These are phyloP conservation scores for Oryzias dopingdopingensis DNA, from an alignment of 2,797 vertebrate genomes.

Conservation along the genomic window DNA sequence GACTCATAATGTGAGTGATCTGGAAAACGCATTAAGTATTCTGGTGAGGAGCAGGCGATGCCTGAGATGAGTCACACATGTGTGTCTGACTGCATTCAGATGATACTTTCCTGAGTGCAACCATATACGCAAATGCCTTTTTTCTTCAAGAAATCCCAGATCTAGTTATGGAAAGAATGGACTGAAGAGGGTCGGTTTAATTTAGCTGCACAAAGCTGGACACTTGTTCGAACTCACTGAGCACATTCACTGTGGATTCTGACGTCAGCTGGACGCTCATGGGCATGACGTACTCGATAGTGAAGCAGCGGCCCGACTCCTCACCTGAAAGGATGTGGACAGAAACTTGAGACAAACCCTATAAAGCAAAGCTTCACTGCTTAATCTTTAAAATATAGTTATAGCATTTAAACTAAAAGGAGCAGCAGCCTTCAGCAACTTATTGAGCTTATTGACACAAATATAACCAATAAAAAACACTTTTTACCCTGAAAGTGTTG, in stretches of 20 bases:
- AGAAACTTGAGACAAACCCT: background rate
- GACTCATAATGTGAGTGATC: constrained; percentile 14
- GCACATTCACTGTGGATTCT: constrained; percentile 88
- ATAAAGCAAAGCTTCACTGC: background rate
- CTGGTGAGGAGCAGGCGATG: constrained; percentile 19
- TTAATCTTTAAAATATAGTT: background rate
- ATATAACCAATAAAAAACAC: no score
- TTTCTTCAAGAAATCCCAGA: background rate
- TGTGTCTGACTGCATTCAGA: constrained; percentile 10
- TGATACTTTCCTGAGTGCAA: background rate
- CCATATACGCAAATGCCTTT: constrained; percentile 5
- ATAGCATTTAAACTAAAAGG: no score
- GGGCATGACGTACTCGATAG: constrained; percentile 92
- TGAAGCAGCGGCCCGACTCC: constrained; percentile 88
- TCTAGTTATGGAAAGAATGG: constrained; percentile 6
- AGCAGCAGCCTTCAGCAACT: no score
- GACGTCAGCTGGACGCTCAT: constrained; percentile 90
- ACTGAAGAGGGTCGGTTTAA: background rate
- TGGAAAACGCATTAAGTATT: constrained; percentile 36
- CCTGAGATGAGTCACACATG: constrained; percentile 29
- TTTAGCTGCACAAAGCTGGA: background rate
- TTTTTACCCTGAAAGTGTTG: no score
- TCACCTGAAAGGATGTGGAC: constrained; percentile 75
- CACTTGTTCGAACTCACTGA: constrained; percentile 80
- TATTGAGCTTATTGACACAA: no score